phyloP scores from a whole-genome alignment of 2,888 invertebrate species.

The Phalera bucephala region DNA sequence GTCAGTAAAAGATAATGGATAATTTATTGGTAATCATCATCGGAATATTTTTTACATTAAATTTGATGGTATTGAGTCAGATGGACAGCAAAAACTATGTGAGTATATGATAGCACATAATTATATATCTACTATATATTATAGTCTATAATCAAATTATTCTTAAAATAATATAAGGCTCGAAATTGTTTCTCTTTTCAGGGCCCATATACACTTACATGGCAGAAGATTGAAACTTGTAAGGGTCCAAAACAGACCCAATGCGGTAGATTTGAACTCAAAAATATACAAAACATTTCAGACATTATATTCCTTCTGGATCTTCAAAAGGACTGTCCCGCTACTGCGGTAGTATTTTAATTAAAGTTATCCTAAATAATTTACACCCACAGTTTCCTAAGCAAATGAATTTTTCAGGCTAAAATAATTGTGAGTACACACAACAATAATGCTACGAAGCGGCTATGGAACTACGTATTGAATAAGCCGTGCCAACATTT shows the following conservation, averaged over 20 bases:
- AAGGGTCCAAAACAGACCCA: slow-evolving; percentile 62
- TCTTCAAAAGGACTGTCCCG: slow-evolving; percentile 55
- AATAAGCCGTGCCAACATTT: slow-evolving; percentile 71
- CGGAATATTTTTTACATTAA: slow-evolving; percentile 26
- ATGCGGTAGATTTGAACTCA: slow-evolving; percentile 50
- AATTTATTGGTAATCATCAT: slow-evolving; percentile 15
- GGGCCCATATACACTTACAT: slow-evolving; percentile 58
- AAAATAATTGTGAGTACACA: slow-evolving; percentile 52
- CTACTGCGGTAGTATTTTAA: slow-evolving; percentile 43
- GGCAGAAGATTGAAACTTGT: slow-evolving; percentile 51
- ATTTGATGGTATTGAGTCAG: slow-evolving; percentile 31
- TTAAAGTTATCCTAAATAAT: slow-evolving; percentile 2
- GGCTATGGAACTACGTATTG: slow-evolving; percentile 58
- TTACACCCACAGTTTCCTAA: slow-evolving; percentile 1
- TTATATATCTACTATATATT: too few relatives aligned
- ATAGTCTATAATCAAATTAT: too few relatives aligned
- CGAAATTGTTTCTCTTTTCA: too few relatives aligned
- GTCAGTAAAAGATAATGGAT: slow-evolving; percentile 2
- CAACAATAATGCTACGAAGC: slow-evolving; percentile 50
- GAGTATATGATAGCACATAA: slow-evolving; percentile 31
- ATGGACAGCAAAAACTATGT: slow-evolving; percentile 44
- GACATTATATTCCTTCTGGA: slow-evolving; percentile 54
- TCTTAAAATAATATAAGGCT: too few relatives aligned
- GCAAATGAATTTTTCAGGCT: slow-evolving; percentile 38
- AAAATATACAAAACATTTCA: slow-evolving; percentile 52